Conservation (phyloP, 2,888 invertebrate species). For the Ceraclea dissimilis region DNA sequence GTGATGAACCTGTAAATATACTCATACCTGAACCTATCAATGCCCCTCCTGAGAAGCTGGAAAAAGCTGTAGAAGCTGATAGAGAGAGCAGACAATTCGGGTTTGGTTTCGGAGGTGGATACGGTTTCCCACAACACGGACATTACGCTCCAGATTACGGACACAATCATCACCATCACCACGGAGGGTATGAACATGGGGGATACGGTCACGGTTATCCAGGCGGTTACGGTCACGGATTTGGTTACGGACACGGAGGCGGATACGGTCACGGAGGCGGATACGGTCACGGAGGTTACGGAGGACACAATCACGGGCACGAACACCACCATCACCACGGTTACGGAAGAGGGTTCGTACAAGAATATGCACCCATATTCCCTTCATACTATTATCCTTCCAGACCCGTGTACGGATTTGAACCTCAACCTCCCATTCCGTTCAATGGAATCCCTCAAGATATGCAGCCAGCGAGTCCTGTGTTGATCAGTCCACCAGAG, state of each 20-base stretch:
- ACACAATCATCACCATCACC: background rate
- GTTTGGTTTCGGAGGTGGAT: conserved; percentile 6
- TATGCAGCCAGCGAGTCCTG: background rate
- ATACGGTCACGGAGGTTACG: conserved; percentile 1
- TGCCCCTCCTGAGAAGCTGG: background rate
- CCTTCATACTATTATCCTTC: conserved; percentile 3
- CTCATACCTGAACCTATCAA: background rate
- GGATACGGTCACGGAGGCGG: conserved; percentile 7
- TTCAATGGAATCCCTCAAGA: background rate
- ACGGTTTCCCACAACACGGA: background rate
- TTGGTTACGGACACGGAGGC: background rate
- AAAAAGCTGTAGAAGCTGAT: background rate
- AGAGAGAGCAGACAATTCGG: conserved; percentile 8
- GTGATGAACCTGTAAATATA: background rate
- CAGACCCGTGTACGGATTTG: background rate
- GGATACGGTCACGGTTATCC: conserved; percentile 1
- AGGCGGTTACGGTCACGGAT: background rate
- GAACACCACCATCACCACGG: conserved; percentile 5
- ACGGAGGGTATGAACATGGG: conserved; percentile 6
- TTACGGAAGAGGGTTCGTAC: conserved; percentile 10
- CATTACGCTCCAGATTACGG: background rate
- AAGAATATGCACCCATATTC: conserved; percentile 2
- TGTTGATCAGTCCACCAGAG: background rate
- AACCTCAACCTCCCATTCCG: background rate
- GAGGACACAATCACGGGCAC: conserved; percentile 2